Base-by-base conservation (phyloP, 1,140 invertebrate species). In the Drosophila grimshawi region DNA sequence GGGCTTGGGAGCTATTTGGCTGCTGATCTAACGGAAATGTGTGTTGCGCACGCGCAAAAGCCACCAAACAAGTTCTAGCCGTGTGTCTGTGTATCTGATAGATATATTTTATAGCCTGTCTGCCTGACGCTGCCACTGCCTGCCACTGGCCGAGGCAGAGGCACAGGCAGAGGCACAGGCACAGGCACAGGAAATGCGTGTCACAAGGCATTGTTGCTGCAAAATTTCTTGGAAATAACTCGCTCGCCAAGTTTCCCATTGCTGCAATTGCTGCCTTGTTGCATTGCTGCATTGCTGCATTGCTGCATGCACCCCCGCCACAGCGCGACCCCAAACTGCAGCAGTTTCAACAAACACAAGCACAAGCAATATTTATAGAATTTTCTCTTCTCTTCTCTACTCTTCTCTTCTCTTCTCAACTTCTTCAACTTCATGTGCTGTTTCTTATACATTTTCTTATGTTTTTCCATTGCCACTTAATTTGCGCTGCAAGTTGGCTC, bases 11-110 rank as follows among this genome's bases (percentile, higher is more conserved):
- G 37, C 45, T 37, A 3, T 10, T 3, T 41, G 39, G 8, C 8
- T 43, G 37, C 5, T 67, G 27, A 39, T 48, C 45, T 70, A 76
- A 76, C 73, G 73, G 73, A 76, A 76, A 76, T 76, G 67, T 70
- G 57, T 55, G 73, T 60, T 71, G 73, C 73, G 73, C 73, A 76
- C 73, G 73, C 73, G 73, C 61, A 71, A 76, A 76, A 76, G 60
- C 67, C 46, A 59, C 73, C 61, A 71, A 69, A 76, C 73, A 70
- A 70, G 61, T 74, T 48, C 45, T 27, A 32, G 7, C n/a, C 27
- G 27, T 51, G 8, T 35, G 5, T 48, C 2, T 53, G 35, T 71
- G n/a, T 66, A 41, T 45, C 39, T 56, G 35, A 6, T 59, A 53
- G 49, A 63, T 63, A 64, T 27, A 59, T 64, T 48, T 51, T 53